Percentiles rank a stretch among this genome's conserved stretches.
These are phyloP conservation scores for Lutjanus campechanus DNA, from an alignment of 2,797 vertebrate species.

Conservation along the genomic window DNA sequence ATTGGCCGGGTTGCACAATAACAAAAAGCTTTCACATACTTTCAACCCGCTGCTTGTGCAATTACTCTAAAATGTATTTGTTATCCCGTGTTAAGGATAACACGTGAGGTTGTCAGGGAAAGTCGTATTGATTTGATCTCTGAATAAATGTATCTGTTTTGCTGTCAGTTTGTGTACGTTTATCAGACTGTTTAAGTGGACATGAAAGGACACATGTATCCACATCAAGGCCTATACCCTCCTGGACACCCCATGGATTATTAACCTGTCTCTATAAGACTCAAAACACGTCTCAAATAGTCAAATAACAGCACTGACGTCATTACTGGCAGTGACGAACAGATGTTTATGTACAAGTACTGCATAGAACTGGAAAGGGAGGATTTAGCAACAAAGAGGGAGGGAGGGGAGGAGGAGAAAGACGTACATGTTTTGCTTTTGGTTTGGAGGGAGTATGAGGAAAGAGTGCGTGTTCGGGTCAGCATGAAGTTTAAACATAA, in stretches of 20 bases:
- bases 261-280: constrained; percentile 4
- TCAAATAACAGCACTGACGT: constrained; percentile 24
- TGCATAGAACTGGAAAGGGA: constrained; percentile 22
- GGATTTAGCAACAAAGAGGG: constrained; percentile 12
- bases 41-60: constrained; percentile 9
- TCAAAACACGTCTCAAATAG: not conserved
- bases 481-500: constrained; percentile 66
- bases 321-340: not conserved
- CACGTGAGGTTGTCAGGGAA: not conserved
- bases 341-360: constrained; percentile 20
- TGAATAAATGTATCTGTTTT: not conserved
- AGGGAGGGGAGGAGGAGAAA: constrained; percentile 11
- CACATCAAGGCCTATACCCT: not conserved
- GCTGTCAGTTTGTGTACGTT: not conserved
- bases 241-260: constrained; percentile 15
- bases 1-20: constrained; percentile 48
- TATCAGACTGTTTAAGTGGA: not conserved
- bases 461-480: constrained; percentile 45
- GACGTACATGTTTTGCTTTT: constrained; percentile 63
- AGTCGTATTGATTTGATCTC: constrained; percentile 7
- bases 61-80: not conserved
- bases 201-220: not conserved
- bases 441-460: constrained; percentile 24
- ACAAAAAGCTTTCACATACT: constrained; percentile 11
- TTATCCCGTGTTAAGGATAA: not conserved